Percentiles rank a stretch among this genome's conserved stretches.
Conservation (phyloP, 1,140 invertebrate genomes). For the Rhynchophorus ferrugineus region DNA sequence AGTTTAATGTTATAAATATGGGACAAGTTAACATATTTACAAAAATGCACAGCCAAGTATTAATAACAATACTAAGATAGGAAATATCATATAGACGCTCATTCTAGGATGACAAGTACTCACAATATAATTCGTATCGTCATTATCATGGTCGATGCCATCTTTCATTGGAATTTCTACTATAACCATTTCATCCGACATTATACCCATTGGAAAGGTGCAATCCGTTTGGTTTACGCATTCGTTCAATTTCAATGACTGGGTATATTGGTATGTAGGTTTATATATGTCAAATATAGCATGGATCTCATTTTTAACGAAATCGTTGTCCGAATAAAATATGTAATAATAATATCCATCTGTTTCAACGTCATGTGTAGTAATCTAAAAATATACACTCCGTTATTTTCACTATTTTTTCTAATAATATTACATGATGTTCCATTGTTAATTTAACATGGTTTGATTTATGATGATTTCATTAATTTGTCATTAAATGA, state of each 20-base stretch:
- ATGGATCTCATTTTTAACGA: constrained; percentile 68
- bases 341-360: constrained; percentile 82
- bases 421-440: constrained; percentile 26
- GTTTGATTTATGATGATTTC: no score
- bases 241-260: constrained; percentile 54
- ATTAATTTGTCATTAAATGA: no score
- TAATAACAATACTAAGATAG: constrained; percentile 62
- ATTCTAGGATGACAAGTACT: constrained; percentile 71
- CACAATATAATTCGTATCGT: constrained; percentile 58
- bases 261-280: constrained; percentile 69
- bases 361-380: constrained; percentile 57
- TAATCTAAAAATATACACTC: constrained; percentile 21
- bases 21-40: constrained; percentile 40
- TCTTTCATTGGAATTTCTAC: constrained; percentile 73
- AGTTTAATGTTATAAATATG: no score
- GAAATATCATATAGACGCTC: constrained; percentile 69
- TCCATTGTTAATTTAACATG: no score
- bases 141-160: constrained; percentile 65
- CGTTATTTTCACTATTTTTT: background rate
- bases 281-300: constrained; percentile 78
- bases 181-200: constrained; percentile 67
- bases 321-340: constrained; percentile 78
- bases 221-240: constrained; percentile 72
- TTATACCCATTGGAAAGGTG: constrained; percentile 58
- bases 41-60: constrained; percentile 72